Base-by-base conservation (phyloP, 2,797 vertebrate species). In the Oreortyx pictus region DNA sequence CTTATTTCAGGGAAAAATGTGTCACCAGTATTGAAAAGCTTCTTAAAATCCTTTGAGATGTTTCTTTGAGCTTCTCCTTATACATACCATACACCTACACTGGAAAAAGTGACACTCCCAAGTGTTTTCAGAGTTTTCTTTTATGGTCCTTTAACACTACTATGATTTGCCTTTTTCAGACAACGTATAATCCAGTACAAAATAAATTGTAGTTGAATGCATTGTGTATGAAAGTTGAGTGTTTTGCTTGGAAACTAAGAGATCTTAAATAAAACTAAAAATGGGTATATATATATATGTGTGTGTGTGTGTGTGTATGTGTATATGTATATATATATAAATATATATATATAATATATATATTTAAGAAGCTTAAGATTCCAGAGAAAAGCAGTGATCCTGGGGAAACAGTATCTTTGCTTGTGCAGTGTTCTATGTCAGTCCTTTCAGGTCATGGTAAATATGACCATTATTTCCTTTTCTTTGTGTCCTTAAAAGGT, bases 101-200 rank as follows among this genome's bases (percentile, higher is more conserved):
- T 98, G 99, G 99, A 99, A 99, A 99, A 97, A 97, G 81, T 98
- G 97, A 98, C 98, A 97, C 95, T 97, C 96, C 96, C 96, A 96
- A 83, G 54, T 71, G 91, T 96, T 97, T 96, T 94, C 86, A 93
- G 95, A 92, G 54, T 94, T 96, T 96, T 97, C 29, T 93, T 82
- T 93, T 92, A 54, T 90, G 84, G 39, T 75, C 14, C 64, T 70
- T 88, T 89, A 89, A 85, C 76, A 72, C 60, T 76, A 43, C 27
- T 49, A 89, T 84, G 15, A 16, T 50, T 93, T 91, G n/a, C 39
- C 66, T 66, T 90, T 76, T 78, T 75, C 14, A 27, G 85, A 78
- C 46, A 16, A 77, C 87, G 23, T 62, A n/a, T 74, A 74, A 71
- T 50, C 41, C 39, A 56, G 25, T 60, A 43, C 35, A 81, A 84